A percentile compares a stretch with the other conserved stretches of the same genome.
phyloP scores from a whole-genome alignment of 2,888 invertebrate genomes.

The Ectobius pallidus region DNA sequence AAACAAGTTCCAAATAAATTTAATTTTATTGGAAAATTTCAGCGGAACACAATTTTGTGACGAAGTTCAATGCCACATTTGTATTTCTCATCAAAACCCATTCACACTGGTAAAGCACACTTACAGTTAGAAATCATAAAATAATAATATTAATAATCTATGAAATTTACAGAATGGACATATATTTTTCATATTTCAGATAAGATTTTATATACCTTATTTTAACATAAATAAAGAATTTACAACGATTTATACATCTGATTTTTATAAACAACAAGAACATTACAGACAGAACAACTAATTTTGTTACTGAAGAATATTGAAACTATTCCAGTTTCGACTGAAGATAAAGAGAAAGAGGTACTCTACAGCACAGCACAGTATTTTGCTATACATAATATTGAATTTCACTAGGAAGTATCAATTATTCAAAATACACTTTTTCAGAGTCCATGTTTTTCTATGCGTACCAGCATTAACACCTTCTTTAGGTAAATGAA shows the following conservation, averaged over 20 bases:
- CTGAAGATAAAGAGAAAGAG: too few relatives aligned
- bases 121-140: background rate
- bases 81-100: background rate
- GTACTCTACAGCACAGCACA: background rate
- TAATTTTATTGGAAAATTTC: background rate
- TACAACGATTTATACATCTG: conserved; percentile 41
- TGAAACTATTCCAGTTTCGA: background rate
- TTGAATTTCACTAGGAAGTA: background rate
- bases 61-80: background rate
- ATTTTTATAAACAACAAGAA: conserved; percentile 37
- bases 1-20: background rate
- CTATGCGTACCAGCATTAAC: background rate
- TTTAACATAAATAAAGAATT: conserved; percentile 41
- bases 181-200: conserved; percentile 27
- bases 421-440: background rate
- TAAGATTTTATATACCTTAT: conserved; percentile 1
- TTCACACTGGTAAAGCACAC: background rate
- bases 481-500: background rate
- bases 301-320: background rate
- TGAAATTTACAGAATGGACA: conserved; percentile 34
- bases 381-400: background rate
- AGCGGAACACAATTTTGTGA: background rate
- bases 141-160: background rate
- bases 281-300: conserved; percentile 6
- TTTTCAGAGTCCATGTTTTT: background rate